Conservation (phyloP, 2,888 invertebrate species). For the Adineta ricciae region DNA sequence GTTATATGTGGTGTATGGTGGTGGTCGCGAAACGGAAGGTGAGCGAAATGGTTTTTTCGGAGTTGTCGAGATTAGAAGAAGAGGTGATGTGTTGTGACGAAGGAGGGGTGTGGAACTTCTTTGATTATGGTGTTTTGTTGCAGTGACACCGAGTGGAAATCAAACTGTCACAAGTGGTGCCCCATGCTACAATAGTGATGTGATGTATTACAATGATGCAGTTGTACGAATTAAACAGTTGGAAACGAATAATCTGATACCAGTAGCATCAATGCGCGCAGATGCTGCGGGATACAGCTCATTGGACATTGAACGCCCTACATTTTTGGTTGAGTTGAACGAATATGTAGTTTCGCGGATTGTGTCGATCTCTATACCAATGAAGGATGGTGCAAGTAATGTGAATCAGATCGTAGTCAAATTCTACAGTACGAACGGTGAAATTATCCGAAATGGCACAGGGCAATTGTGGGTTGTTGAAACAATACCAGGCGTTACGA, state of each 20-base stretch:
- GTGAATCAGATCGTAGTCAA: neutral
- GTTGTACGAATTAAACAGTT: neutral
- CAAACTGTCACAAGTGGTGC: neutral
- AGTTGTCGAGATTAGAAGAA: too few species aligned
- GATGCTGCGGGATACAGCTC: neutral
- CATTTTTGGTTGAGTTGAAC: neutral
- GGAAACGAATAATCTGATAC: neutral
- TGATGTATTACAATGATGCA: neutral
- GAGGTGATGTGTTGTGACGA: too few species aligned
- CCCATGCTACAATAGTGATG: neutral
- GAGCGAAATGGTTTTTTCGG: too few species aligned
- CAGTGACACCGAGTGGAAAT: neutral
- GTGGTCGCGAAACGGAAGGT: too few species aligned
- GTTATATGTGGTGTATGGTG: too few species aligned
- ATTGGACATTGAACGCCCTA: neutral
- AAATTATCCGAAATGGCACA: neutral
- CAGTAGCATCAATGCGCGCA: neutral
- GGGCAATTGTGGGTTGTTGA: neutral
- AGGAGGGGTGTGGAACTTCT: too few species aligned
- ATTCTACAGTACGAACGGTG: neutral
- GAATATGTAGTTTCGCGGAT: neutral
- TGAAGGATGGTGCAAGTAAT: neutral
- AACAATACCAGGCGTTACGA: neutral
- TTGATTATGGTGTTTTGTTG: too few species aligned
- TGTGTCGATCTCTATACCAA: neutral